Conservation (phyloP, 1,140 invertebrate species). For the Tetramorium simillimum region DNA sequence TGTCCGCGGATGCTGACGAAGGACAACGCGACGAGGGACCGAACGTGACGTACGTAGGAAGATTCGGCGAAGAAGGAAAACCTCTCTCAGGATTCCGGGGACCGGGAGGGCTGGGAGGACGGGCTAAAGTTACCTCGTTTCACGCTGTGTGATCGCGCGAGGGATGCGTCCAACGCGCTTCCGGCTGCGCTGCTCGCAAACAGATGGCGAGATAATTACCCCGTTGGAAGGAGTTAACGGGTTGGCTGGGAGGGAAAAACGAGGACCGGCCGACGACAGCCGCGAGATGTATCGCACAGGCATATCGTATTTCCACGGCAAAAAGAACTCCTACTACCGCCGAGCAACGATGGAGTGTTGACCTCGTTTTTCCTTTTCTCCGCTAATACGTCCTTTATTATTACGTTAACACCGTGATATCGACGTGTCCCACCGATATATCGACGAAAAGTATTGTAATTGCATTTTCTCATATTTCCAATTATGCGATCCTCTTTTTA, state of each 20-base stretch:
- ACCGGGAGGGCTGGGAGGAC: not conserved
- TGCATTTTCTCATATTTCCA: slow-evolving; percentile 18
- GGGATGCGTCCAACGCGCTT: slow-evolving; percentile 39
- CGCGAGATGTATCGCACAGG: slow-evolving; percentile 22
- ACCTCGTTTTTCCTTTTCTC: not conserved
- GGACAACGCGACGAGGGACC: not conserved
- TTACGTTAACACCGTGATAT: slow-evolving; percentile 4
- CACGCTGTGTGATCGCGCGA: slow-evolving; percentile 33
- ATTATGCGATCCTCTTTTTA: not conserved
- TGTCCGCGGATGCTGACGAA: slow-evolving; percentile 8
- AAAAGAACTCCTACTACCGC: not conserved
- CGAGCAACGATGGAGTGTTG: not conserved
- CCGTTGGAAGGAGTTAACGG: slow-evolving; percentile 64
- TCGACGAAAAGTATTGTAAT: slow-evolving; percentile 12
- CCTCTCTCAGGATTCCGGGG: not conserved
- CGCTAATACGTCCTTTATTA: slow-evolving; percentile 6
- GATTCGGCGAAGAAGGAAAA: slow-evolving; percentile 8
- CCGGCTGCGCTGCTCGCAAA: slow-evolving; percentile 67
- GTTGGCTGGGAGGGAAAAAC: not conserved
- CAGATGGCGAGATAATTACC: slow-evolving; percentile 78
- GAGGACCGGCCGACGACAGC: slow-evolving; percentile 28
- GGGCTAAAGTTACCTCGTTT: slow-evolving; percentile 60
- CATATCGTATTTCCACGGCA: slow-evolving; percentile 32
- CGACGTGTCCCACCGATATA: slow-evolving; percentile 10
- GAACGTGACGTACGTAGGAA: not conserved